A percentile compares a stretch with the other conserved stretches of the same genome.
These are phyloP conservation scores for Drosophila malerkotliana DNA, from an alignment of 1,140 invertebrate species.

Conservation along the genomic window DNA sequence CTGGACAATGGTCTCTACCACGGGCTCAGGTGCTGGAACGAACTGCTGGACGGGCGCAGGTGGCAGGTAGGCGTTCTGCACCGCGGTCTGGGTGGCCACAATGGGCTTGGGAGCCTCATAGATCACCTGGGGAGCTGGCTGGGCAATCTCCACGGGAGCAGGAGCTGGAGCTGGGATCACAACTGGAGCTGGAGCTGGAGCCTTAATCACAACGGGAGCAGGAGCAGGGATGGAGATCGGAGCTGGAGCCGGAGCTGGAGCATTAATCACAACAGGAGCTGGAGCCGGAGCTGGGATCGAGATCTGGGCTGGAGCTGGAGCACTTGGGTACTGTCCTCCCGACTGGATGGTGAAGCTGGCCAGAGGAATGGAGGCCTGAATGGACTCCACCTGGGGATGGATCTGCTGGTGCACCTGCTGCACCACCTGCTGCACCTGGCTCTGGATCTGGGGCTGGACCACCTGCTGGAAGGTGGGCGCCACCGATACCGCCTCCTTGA, in stretches of 20 bases:
- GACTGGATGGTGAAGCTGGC: slow-evolving; percentile 66
- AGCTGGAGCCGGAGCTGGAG: slow-evolving; percentile 3
- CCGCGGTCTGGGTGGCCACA: slow-evolving; percentile 42
- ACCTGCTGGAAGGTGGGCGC: slow-evolving; percentile 36
- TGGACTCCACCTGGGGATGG: slow-evolving; percentile 60
- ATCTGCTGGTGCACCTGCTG: slow-evolving; percentile 29
- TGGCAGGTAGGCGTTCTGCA: slow-evolving; percentile 49
- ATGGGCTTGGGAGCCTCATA: slow-evolving; percentile 49
- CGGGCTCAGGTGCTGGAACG: slow-evolving; percentile 37
- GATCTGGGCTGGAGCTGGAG: neutral
- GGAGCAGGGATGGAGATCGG: neutral
- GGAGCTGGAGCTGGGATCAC: neutral
- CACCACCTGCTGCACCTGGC: slow-evolving; percentile 11
- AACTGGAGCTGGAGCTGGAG: neutral
- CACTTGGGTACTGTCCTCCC: slow-evolving; percentile 15
- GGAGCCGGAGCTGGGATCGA: slow-evolving; percentile 9
- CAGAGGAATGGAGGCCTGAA: slow-evolving; percentile 54
- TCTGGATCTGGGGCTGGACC: slow-evolving; percentile 31
- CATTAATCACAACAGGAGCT: neutral
- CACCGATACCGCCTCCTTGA: slow-evolving; percentile 41
- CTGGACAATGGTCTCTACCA: slow-evolving; percentile 25
- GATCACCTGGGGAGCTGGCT: slow-evolving; percentile 37
- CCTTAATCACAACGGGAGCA: neutral
- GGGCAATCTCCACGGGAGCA: neutral
- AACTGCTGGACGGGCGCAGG: slow-evolving; percentile 45